A percentile compares a stretch with the other conserved stretches of the same genome.
Evolutionary conservation across 2,113 vertebrate genomes (phyloP).

Genomic region (Alethe castanea): DNA sequence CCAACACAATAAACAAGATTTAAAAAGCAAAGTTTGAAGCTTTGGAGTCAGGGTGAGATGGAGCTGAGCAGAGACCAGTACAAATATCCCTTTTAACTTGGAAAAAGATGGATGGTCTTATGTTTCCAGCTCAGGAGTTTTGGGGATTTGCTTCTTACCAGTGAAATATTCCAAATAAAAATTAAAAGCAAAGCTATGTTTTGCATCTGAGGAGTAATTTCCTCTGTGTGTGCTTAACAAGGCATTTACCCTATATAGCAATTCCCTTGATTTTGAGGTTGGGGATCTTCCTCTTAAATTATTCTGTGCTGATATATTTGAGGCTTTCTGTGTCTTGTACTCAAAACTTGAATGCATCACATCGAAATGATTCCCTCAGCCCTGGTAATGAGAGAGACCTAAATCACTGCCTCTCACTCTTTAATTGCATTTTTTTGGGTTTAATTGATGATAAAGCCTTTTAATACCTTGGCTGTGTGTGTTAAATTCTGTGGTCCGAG

Average conservation of each 20-base stretch:
- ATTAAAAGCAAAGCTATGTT: not conserved
- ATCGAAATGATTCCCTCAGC: not conserved
- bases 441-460: not conserved
- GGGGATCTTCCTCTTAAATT: not conserved
- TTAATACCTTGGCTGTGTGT: not conserved
- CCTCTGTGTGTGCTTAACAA: not conserved
- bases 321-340: not conserved
- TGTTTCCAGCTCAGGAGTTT: not conserved
- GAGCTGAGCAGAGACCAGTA: not conserved
- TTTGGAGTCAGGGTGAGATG: not conserved
- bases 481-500: not conserved
- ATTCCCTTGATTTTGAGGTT: not conserved
- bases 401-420: not conserved
- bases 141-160: not conserved
- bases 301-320: not conserved
- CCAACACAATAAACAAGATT: conserved; percentile 48
- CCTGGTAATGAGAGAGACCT: not conserved
- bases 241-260: not conserved
- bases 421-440: not conserved
- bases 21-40: conserved; percentile 29
- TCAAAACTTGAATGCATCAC: not conserved
- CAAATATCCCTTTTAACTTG: not conserved
- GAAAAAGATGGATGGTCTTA: not conserved
- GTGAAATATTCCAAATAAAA: not conserved
- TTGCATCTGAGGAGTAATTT: not conserved